Base-by-base conservation (phyloP, 2,888 invertebrate genomes). In the Rambutsinella grinnellia region DNA sequence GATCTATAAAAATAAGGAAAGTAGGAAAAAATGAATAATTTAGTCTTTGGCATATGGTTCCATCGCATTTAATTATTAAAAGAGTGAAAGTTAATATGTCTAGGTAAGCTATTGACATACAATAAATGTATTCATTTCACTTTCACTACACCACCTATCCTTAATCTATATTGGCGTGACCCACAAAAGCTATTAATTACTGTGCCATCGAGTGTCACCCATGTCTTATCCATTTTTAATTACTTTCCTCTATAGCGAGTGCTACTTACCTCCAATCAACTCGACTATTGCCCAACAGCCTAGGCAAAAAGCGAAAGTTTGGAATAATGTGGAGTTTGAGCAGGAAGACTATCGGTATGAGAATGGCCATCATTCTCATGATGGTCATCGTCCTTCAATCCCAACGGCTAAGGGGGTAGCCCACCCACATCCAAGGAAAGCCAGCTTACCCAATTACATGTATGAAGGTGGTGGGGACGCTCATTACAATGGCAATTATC, bases 201-300 rank as follows among this genome's bases (percentile, higher is more conserved):
- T n/a, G n/a, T n/a, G 23, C 54, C 24, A 54, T 53, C 21, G 17
- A 51, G 3, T 8, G 53, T 53, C 17, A 21, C 24, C 36, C 63
- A 63, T 27, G 24, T 10, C 21, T 65, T 26, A 27, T 65, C 15
- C 10, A 27, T 15, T 66, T 69, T n/a, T n/a, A n/a, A n/a, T n/a
- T n/a, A n/a, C n/a, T n/a, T 27, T 24, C 62, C 10, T 66, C 44
- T 60, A 23, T 54, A 82, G 82, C 60, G 81, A 82, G 53, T 81
- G 79, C 63, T 79, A 79, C 44, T 66, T 82, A 23, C 82, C 82
- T 26, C 82, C 82, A 13, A 82, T 82, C 15, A 80, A 74, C 27
- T 57, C 75, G 27, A 74, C 74, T 19, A 77, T 72, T 54, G 76
- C 67, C 19, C 74, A 78, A 70, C 78, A 70, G 53, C 78, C 78